Base-by-base conservation (phyloP, 2,113 vertebrate species). In the Macquaria australasica region DNA sequence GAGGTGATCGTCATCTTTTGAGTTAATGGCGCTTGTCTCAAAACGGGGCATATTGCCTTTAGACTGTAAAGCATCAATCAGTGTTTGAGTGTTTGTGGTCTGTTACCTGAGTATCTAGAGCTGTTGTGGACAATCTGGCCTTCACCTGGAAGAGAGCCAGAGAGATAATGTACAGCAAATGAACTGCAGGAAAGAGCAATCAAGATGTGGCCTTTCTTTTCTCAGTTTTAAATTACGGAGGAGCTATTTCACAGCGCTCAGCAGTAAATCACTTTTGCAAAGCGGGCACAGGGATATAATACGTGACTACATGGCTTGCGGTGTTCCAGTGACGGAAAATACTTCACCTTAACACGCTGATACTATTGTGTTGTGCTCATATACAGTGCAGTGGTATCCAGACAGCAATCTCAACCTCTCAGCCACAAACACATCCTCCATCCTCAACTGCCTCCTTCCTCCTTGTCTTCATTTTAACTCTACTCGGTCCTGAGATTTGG, bases 131-230 rank as follows among this genome's bases (percentile, higher is more conserved):
- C 58, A 94, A 81, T 77, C 88, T 85, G 71, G 89, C 90, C 48
- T 94, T 94, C 39, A 95, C 89, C 94, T 94, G 85, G 56, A 90
- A 80, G 50, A 85, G 37, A 90, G 58, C 63, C 82, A 86, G 43
- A 79, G 41, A 85, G 58, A 62, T 73, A 80, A 90, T 21, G 4
- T 28, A 56, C 60, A 50, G 37, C 37, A 73, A 84, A 85, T 85
- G n/a, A 68, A 69, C 25, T 73, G 69, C 28, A 70, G 41, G 43
- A 37, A 41, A 58, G 28, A 84, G 72, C 50, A 79, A 85, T 80
- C 81, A 81, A 77, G 23, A 73, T 41, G 28, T 51, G 31, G 16
- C 25, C 60, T 59, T 75, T 81, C 37, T 81, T 50, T 39, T 58
- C 55, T 73, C 64, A 8, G 31, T 34, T 77, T 80, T 64, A 77